These are phyloP conservation scores for Polydrusus pterygomalis DNA, from an alignment of 2,888 invertebrate species.

Conservation along the genomic window DNA sequence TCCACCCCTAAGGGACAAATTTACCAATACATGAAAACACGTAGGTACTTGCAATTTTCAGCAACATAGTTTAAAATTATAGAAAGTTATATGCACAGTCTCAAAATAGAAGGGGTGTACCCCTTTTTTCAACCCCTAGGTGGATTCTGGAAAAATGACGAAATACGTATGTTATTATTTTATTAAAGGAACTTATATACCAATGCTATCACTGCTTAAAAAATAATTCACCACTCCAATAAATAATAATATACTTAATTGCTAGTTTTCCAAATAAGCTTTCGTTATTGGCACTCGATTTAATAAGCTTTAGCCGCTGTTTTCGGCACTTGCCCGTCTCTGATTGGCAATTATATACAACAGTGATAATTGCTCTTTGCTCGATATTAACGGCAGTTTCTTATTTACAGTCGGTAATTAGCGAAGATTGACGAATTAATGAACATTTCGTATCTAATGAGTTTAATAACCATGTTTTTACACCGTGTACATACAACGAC, in stretches of 20 bases:
- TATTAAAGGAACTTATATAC: too few species aligned
- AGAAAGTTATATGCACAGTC: too few species aligned
- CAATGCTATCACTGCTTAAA: too few species aligned
- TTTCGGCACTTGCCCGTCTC: constrained; percentile 22
- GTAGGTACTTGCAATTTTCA: too few species aligned
- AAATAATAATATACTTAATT: constrained; percentile 17
- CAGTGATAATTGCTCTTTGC: constrained; percentile 40
- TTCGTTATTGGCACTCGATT: constrained; percentile 19
- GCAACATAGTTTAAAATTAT: too few species aligned
- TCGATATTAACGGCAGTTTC: constrained; percentile 31
- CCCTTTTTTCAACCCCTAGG: too few species aligned
- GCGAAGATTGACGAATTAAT: constrained; percentile 25
- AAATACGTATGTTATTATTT: too few species aligned
- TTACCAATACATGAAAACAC: too few species aligned
- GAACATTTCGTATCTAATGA: constrained; percentile 18
- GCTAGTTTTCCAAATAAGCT: constrained; percentile 8
- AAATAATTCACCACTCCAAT: constrained; percentile 4
- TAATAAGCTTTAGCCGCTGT: constrained; percentile 28
- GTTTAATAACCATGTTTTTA: constrained; percentile 2
- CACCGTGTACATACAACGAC: neutral
- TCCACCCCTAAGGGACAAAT: too few species aligned
- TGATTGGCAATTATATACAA: constrained; percentile 43
- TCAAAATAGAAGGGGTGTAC: too few species aligned
- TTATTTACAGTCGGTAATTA: constrained; percentile 21
- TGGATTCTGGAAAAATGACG: too few species aligned